phyloP scores from a whole-genome alignment of 2,797 vertebrate species.

The Silurus lanzhouensis region DNA sequence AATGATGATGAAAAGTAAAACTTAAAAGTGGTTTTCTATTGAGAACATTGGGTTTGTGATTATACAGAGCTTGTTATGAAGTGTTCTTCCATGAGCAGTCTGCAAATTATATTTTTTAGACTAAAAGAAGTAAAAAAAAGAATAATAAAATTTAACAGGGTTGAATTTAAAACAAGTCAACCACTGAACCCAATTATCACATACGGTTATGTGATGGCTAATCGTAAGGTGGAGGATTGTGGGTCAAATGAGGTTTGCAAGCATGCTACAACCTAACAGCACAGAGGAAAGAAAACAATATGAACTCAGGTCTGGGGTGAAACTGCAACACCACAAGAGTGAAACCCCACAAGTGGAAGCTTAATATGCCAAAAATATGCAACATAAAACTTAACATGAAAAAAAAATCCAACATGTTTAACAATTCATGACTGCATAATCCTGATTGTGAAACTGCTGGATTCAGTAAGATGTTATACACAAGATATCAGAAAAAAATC shows the following conservation, averaged over 20 bases:
- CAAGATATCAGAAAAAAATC: neutral
- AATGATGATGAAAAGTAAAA: neutral
- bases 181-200: conserved; percentile 1
- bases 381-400: conserved; percentile 21
- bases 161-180: neutral
- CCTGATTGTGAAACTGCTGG: neutral
- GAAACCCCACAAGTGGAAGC: conserved; percentile 33
- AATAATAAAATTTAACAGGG: neutral
- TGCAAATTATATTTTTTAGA: neutral
- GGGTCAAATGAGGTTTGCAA: conserved; percentile 32
- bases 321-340: conserved; percentile 16
- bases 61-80: neutral
- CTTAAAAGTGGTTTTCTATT: neutral
- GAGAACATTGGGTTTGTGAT: neutral
- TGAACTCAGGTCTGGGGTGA: conserved; percentile 36
- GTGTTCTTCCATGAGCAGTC: neutral
- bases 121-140: neutral
- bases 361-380: conserved; percentile 29
- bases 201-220: neutral
- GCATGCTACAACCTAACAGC: conserved; percentile 10
- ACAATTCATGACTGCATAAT: conserved; percentile 33
- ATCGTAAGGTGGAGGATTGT: conserved; percentile 16
- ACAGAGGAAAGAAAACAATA: conserved; percentile 8
- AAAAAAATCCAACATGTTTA: conserved; percentile 27
- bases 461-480: conserved; percentile 15